Evolutionary conservation across 2,113 vertebrate species (phyloP).

Genomic region (Xerus inauris): DNA sequence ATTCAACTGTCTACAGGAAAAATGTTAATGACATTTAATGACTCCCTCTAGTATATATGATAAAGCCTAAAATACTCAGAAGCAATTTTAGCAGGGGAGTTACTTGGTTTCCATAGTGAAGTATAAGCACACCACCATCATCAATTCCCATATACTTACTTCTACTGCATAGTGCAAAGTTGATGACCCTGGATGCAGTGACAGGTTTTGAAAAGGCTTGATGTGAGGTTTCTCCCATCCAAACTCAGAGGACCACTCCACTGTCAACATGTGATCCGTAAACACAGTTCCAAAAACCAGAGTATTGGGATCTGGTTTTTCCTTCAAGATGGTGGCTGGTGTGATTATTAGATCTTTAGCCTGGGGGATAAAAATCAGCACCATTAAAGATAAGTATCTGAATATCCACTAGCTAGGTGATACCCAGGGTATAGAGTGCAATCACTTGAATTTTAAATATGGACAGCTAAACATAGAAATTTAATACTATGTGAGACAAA

Average conservation of each 20-base stretch:
- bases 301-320: slow-evolving; percentile 88
- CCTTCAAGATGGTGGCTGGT: slow-evolving; percentile 82
- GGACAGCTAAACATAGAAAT: neutral
- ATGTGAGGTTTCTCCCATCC: slow-evolving; percentile 93
- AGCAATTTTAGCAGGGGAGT: neutral
- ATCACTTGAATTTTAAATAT: neutral
- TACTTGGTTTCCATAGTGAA: accelerated
- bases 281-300: slow-evolving; percentile 91
- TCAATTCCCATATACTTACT: slow-evolving; percentile 83
- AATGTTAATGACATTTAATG: neutral
- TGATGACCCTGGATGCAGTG: slow-evolving; percentile 90
- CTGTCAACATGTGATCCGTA: slow-evolving; percentile 95
- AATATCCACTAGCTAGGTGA: neutral
- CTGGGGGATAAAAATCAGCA: slow-evolving; percentile 76
- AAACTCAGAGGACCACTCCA: slow-evolving; percentile 89
- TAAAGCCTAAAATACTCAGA: neutral
- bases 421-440: neutral
- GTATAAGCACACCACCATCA: accelerated
- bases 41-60: neutral
- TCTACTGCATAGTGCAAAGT: slow-evolving; percentile 90
- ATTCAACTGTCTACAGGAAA: neutral
- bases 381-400: neutral
- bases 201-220: slow-evolving; percentile 90
- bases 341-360: slow-evolving; percentile 89
- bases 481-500: neutral